Evolutionary conservation across 1,140 invertebrate genomes (phyloP).

Genomic region (Nixonia krombeini): DNA sequence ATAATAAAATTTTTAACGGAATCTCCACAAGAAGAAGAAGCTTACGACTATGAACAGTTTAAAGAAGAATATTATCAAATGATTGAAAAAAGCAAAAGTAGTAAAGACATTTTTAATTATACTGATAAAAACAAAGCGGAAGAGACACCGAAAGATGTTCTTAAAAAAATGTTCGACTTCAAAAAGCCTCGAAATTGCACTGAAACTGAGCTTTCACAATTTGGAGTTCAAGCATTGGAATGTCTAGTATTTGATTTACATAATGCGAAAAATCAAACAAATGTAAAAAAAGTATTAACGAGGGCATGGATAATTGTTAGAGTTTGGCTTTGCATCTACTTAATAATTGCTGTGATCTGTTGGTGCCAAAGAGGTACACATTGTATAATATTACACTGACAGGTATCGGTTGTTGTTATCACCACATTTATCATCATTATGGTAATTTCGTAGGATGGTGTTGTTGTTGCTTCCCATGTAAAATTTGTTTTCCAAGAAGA

Average conservation of each 20-base stretch:
- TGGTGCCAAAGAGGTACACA: slow-evolving; percentile 61
- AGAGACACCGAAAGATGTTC: slow-evolving; percentile 23
- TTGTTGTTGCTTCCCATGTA: slow-evolving; percentile 60
- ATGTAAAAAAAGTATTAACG: slow-evolving; percentile 27
- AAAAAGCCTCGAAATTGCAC: slow-evolving; percentile 56
- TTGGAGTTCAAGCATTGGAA: slow-evolving; percentile 51
- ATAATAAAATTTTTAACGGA: not conserved
- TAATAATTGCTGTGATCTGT: slow-evolving; percentile 54
- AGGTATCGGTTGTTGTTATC: no score
- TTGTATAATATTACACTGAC: no score
- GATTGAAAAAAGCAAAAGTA: slow-evolving; percentile 23
- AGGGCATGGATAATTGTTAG: slow-evolving; percentile 50
- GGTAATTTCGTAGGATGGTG: no score
- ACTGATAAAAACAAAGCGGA: slow-evolving; percentile 41
- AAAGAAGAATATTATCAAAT: slow-evolving; percentile 56
- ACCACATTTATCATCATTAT: no score
- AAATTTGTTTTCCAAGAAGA: slow-evolving; percentile 54
- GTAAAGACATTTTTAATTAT: slow-evolving; percentile 45
- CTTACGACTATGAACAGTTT: slow-evolving; percentile 56
- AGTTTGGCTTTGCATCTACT: slow-evolving; percentile 59
- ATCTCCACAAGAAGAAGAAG: slow-evolving; percentile 25
- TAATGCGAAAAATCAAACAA: slow-evolving; percentile 31
- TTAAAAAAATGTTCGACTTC: slow-evolving; percentile 45
- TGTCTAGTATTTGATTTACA: slow-evolving; percentile 54
- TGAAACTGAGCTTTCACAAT: slow-evolving; percentile 34